phyloP scores from a whole-genome alignment of 2,113 vertebrate species.

The Erinaceus europaeus region DNA sequence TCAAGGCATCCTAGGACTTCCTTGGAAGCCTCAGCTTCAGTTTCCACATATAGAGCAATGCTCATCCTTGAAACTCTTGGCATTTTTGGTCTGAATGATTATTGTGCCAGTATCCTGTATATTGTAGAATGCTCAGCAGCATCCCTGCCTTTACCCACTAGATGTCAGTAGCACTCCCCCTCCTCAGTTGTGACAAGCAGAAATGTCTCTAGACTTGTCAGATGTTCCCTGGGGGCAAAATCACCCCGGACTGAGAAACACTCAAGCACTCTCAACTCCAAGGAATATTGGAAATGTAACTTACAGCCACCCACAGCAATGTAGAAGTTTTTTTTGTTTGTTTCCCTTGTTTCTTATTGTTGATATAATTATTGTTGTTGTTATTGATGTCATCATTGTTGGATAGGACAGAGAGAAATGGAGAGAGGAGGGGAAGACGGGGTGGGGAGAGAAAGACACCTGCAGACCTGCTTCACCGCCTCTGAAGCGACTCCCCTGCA shows the following conservation, averaged over 20 bases:
- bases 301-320: no score
- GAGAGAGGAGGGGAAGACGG: no score
- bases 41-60: not conserved
- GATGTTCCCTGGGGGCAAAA: not conserved
- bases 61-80: accelerated
- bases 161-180: not conserved
- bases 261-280: not conserved
- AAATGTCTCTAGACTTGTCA: not conserved
- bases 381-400: no score
- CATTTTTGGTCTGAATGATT: not conserved
- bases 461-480: no score
- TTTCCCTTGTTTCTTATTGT: no score
- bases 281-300: no score
- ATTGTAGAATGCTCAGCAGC: not conserved
- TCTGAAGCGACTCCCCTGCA: no score
- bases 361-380: no score
- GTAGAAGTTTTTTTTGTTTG: no score
- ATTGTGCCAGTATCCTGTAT: no score
- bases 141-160: not conserved
- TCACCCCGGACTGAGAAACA: not conserved
- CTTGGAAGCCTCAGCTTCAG: not conserved
- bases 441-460: no score
- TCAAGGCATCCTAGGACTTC: not conserved
- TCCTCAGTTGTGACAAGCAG: not conserved
- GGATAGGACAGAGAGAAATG: no score